phyloP scores from a whole-genome alignment of 2,888 invertebrate species.

The Volucella inanis region DNA sequence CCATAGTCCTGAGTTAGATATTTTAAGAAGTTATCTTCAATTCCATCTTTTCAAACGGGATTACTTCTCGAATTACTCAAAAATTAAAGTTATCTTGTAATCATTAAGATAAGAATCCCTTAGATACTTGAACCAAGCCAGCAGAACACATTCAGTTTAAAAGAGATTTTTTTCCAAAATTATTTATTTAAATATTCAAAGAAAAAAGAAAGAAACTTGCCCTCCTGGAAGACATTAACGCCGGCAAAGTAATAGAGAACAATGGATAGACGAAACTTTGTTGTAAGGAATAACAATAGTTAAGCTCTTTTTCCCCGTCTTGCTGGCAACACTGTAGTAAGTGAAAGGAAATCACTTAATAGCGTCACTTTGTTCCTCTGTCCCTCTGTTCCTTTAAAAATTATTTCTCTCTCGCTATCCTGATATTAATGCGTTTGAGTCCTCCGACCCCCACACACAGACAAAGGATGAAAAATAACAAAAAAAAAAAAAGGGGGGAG shows the following conservation, averaged over 20 bases:
- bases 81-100: constrained; percentile 50
- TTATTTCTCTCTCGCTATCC: background rate
- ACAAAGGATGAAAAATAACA: constrained; percentile 30
- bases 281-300: constrained; percentile 31
- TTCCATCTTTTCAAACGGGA: background rate
- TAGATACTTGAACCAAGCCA: constrained; percentile 20
- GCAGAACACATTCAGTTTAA: constrained; percentile 11
- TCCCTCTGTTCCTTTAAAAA: constrained; percentile 17
- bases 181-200: constrained; percentile 58
- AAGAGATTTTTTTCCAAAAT: constrained; percentile 33
- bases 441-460: constrained; percentile 35
- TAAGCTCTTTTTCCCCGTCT: background rate
- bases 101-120: constrained; percentile 64
- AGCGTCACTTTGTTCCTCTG: constrained; percentile 60
- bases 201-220: constrained; percentile 25
- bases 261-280: constrained; percentile 45
- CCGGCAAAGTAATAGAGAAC: constrained; percentile 39
- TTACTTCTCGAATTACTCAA: constrained; percentile 8
- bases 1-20: too few species aligned
- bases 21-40: too few species aligned
- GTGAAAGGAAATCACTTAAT: constrained; percentile 73
- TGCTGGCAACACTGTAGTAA: constrained; percentile 43
- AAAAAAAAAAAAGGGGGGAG: constrained; percentile 31
- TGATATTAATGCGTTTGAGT: constrained; percentile 51
- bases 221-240: constrained; percentile 42